Evolutionary conservation across 2,113 vertebrate genomes (phyloP).

Genomic region (Ageneiosus marmoratus): DNA sequence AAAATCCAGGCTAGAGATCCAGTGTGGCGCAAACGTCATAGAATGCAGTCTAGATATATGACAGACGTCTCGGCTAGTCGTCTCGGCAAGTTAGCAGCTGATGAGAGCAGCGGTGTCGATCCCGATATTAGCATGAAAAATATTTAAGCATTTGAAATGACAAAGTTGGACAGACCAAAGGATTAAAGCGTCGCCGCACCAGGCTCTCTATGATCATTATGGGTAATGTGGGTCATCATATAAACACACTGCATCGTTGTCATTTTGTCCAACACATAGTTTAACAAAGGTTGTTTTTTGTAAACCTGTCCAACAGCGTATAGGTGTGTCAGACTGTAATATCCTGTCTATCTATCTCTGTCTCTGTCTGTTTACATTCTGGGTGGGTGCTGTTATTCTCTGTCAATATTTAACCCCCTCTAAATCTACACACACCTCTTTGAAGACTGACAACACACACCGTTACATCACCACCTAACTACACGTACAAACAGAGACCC

Average conservation of each 20-base stretch:
- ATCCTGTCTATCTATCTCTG: constrained; percentile 14
- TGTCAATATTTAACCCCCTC: constrained; percentile 48
- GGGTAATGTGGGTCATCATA: too few relatives aligned
- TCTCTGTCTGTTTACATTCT: constrained; percentile 42
- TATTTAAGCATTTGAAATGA: neutral
- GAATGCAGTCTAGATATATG: too few relatives aligned
- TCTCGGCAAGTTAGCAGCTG: neutral
- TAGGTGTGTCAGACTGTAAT: constrained; percentile 35
- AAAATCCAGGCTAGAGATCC: too few relatives aligned
- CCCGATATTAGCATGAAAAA: neutral
- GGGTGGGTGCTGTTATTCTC: constrained; percentile 40
- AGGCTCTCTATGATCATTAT: too few relatives aligned
- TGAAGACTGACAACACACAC: constrained; percentile 15
- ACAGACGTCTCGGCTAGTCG: too few relatives aligned
- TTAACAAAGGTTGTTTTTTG: neutral
- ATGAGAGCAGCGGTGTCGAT: neutral
- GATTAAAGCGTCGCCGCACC: neutral
- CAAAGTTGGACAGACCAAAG: neutral
- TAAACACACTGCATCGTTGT: too few relatives aligned
- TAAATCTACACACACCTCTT: constrained; percentile 5
- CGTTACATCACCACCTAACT: neutral
- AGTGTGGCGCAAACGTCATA: too few relatives aligned
- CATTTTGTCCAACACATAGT: neutral
- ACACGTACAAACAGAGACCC: neutral
- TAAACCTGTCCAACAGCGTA: neutral